These are phyloP conservation scores for Otis tarda DNA, from an alignment of 2,113 vertebrate species.

Conservation along the genomic window DNA sequence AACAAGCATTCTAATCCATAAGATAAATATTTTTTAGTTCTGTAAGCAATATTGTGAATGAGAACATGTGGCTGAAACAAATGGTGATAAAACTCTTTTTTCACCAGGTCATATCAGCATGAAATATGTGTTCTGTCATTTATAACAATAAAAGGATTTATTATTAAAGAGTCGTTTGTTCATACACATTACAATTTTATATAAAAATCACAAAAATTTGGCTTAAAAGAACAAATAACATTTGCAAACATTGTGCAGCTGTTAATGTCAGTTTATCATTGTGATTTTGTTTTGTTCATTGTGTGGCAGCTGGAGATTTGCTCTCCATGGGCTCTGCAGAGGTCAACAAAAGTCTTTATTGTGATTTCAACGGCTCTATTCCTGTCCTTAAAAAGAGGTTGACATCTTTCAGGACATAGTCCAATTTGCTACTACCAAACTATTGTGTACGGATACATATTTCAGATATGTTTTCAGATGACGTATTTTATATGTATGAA, in stretches of 20 bases:
- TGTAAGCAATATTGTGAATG: constrained; percentile 42
- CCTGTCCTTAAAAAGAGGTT: not conserved
- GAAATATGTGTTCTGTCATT: constrained; percentile 51
- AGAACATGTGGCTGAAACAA: constrained; percentile 55
- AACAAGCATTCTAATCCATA: constrained; percentile 9
- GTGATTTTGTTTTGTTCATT: constrained; percentile 35
- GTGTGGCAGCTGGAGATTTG: constrained; percentile 15
- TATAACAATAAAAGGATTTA: constrained; percentile 43
- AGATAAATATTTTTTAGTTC: constrained; percentile 57
- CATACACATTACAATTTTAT: constrained; percentile 9
- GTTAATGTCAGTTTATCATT: constrained; percentile 47
- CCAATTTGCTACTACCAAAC: not conserved
- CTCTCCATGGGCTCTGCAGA: not conserved
- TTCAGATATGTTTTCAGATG: not conserved
- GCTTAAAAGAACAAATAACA: constrained; percentile 1
- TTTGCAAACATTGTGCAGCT: constrained; percentile 41
- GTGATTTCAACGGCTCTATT: not conserved
- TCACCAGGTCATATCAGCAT: constrained; percentile 20
- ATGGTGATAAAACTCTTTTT: constrained; percentile 24
- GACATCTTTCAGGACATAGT: not conserved
- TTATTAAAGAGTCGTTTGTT: constrained; percentile 56
- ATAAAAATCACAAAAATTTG: constrained; percentile 28
- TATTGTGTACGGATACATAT: not conserved
- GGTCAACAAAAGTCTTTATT: not conserved
- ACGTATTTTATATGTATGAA: not conserved